Percentiles rank a stretch among this genome's conserved stretches.
These are phyloP conservation scores for Drosophila neotestacea DNA, from an alignment of 2,888 invertebrate genomes.

Conservation along the genomic window DNA sequence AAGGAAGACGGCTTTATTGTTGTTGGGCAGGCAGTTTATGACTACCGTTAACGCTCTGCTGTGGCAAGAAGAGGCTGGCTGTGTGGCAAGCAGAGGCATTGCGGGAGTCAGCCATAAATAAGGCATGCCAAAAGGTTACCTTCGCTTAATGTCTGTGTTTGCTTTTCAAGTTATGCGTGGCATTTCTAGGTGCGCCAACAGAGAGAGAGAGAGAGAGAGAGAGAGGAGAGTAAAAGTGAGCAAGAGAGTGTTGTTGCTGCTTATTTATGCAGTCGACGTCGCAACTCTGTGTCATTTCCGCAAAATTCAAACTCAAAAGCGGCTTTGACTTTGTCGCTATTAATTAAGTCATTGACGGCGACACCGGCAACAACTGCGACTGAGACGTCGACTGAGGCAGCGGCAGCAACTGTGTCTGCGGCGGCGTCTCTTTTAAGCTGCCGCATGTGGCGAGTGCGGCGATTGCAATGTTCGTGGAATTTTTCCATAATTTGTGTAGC, in stretches of 20 bases:
- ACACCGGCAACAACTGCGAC: constrained; percentile 20
- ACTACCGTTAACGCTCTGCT: constrained; percentile 70
- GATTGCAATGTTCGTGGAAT: constrained; percentile 76
- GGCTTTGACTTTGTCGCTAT: constrained; percentile 72
- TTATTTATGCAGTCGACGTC: constrained; percentile 54
- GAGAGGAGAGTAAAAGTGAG: background rate
- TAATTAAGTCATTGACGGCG: constrained; percentile 77
- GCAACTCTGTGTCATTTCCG: constrained; percentile 66
- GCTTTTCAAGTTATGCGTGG: constrained; percentile 42
- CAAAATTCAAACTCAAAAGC: constrained; percentile 49
- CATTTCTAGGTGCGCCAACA: constrained; percentile 49
- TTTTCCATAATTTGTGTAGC: constrained; percentile 59
- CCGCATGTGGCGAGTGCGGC: constrained; percentile 63
- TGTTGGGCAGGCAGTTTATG: constrained; percentile 56
- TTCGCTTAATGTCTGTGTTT: constrained; percentile 41
- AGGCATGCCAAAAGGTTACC: constrained; percentile 49
- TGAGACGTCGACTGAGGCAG: background rate
- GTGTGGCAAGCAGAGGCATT: constrained; percentile 7
- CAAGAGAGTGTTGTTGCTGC: constrained; percentile 3
- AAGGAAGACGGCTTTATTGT: constrained; percentile 50
- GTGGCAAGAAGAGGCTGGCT: background rate
- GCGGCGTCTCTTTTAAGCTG: constrained; percentile 73
- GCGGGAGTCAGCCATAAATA: constrained; percentile 69
- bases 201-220: background rate
- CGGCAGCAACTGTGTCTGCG: constrained; percentile 40